Conservation (phyloP, 2,113 vertebrate genomes). For the Struthio camelus region DNA sequence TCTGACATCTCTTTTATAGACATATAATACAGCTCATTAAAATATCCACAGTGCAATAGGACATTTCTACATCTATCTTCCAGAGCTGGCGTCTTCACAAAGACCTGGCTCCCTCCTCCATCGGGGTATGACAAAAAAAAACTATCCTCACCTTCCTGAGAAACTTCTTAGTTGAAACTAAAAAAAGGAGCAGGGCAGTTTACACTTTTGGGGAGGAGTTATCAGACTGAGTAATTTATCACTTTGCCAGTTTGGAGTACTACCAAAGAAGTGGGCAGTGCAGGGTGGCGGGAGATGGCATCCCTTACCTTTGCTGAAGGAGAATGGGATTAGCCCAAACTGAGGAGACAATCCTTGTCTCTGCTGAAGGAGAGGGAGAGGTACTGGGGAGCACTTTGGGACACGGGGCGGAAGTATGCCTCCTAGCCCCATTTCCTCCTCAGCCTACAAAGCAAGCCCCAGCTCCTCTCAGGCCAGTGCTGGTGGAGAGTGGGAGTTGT, state of each 20-base stretch:
- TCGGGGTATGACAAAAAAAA: not conserved
- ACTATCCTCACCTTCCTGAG: not conserved
- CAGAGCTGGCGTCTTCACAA: not conserved
- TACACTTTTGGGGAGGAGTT: not conserved
- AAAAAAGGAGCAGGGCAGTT: not conserved
- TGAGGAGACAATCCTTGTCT: not conserved
- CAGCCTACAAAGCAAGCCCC: not conserved
- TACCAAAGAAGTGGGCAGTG: not conserved
- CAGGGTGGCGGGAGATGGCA: not conserved
- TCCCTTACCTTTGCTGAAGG: not conserved
- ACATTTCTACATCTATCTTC: not conserved
- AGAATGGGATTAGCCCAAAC: not conserved
- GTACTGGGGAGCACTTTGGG: not conserved
- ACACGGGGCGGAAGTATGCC: not conserved
- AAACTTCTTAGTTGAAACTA: not conserved
- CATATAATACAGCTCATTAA: not conserved
- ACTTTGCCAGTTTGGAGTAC: not conserved
- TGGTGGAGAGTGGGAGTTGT: not conserved
- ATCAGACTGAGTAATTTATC: not conserved
- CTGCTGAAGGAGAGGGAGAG: not conserved
- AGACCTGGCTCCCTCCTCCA: not conserved
- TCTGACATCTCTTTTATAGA: not conserved
- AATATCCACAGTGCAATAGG: not conserved
- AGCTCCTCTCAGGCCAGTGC: not conserved
- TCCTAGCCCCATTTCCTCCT: not conserved